A percentile compares a stretch with the other conserved stretches of the same genome.
phyloP scores from a whole-genome alignment of 2,888 invertebrate genomes.

The Gandaritis pyraliata region DNA sequence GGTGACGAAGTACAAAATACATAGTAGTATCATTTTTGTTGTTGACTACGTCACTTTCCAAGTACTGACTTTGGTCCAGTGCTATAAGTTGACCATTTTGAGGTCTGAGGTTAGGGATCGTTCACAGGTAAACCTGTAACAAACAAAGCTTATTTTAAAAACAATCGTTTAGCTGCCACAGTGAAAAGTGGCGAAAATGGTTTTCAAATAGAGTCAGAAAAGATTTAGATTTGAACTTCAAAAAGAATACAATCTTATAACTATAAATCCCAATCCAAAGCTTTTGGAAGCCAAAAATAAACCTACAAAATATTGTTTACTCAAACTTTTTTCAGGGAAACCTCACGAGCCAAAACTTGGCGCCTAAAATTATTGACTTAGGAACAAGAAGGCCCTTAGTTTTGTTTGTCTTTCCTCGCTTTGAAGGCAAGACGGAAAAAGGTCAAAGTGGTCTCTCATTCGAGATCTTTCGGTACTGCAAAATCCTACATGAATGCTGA shows the following conservation, averaged over 20 bases:
- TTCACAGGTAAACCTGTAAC: constrained; percentile 76
- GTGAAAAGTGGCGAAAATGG: neutral
- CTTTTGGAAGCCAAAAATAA: neutral
- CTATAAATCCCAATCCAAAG: neutral
- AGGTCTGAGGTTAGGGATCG: constrained; percentile 50
- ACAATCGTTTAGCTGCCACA: neutral
- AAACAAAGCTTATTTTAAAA: constrained; percentile 44
- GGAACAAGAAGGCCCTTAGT: constrained; percentile 16
- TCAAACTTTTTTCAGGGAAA: constrained; percentile 10
- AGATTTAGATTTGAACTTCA: neutral
- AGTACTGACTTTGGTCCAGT: constrained; percentile 60
- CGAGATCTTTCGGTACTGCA: neutral
- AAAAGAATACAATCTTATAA: neutral
- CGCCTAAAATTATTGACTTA: constrained; percentile 24
- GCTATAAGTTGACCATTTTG: constrained; percentile 81
- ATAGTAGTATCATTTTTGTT: constrained; percentile 76
- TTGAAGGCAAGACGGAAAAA: constrained; percentile 1
- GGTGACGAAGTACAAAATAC: constrained; percentile 77
- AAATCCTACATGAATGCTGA: no score
- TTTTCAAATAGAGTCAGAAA: no score
- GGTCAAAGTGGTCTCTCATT: constrained; percentile 1
- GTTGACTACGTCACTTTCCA: constrained; percentile 71
- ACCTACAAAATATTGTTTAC: constrained; percentile 9
- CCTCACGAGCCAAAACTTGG: constrained; percentile 10
- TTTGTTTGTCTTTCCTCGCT: constrained; percentile 23